Conservation (phyloP, 2,113 vertebrate species). For the Caretta caretta region DNA sequence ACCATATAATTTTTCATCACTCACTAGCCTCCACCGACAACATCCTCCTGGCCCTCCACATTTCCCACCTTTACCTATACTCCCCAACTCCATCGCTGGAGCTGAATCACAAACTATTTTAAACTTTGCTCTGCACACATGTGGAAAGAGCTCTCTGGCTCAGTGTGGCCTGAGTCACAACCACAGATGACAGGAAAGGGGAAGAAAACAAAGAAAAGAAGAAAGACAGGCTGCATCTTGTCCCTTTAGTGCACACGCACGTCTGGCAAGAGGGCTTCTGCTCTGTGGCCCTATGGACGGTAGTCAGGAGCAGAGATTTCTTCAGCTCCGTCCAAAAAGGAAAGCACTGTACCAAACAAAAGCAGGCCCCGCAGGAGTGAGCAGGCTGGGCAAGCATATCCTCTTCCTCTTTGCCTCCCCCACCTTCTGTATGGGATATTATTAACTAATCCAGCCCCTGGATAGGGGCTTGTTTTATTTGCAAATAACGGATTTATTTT, state of each 20-base stretch:
- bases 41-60: not conserved
- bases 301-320: not conserved
- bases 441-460: not conserved
- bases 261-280: not conserved
- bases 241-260: not conserved
- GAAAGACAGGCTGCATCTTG: not conserved
- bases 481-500: not conserved
- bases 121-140: not conserved
- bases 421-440: not conserved
- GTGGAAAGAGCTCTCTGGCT: not conserved
- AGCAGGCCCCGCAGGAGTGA: not conserved
- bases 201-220: not conserved
- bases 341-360: not conserved
- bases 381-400: not conserved
- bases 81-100: not conserved
- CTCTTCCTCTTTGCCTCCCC: too few relatives aligned
- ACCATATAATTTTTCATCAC: not conserved
- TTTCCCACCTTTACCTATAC: not conserved
- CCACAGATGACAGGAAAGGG: not conserved
- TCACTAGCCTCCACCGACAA: not conserved
- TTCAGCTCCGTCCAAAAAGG: not conserved
- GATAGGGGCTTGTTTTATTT: not conserved
- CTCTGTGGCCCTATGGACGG: not conserved
- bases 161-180: not conserved
- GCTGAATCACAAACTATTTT: not conserved